A percentile compares a stretch with the other conserved stretches of the same genome.
Evolutionary conservation across 2,797 vertebrate species (phyloP).

Genomic region (Leuciscus waleckii): DNA sequence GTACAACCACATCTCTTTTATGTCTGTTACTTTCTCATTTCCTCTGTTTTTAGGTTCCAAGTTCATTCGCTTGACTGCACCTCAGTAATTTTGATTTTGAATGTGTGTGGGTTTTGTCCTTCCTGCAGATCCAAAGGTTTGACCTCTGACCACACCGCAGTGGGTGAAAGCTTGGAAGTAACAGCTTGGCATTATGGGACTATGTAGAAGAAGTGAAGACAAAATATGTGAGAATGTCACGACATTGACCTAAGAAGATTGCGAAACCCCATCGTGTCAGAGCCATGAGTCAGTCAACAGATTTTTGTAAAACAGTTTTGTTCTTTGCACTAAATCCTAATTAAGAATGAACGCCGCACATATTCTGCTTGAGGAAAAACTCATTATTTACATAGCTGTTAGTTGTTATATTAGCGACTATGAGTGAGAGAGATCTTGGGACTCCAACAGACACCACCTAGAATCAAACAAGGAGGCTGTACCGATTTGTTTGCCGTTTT

Average conservation of each 20-base stretch:
- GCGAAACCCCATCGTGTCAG: constrained; percentile 6
- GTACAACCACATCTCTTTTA: constrained; percentile 62
- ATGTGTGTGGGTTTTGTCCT: constrained; percentile 66
- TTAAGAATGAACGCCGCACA: neutral
- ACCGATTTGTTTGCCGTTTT: neutral
- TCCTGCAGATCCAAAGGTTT: constrained; percentile 65
- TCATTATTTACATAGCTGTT: neutral
- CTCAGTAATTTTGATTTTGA: constrained; percentile 68
- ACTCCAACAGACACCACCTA: constrained; percentile 1
- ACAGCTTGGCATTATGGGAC: constrained; percentile 32
- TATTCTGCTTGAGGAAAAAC: neutral
- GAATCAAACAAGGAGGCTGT: constrained; percentile 19
- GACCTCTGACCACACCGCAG: constrained; percentile 67
- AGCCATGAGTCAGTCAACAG: constrained; percentile 5
- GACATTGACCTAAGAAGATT: constrained; percentile 1
- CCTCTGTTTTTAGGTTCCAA: constrained; percentile 60
- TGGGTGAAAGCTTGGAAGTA: constrained; percentile 9
- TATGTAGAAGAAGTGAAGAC: neutral
- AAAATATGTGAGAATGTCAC: constrained; percentile 11
- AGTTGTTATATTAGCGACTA: neutral
- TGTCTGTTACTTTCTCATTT: constrained; percentile 66
- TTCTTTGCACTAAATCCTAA: neutral
- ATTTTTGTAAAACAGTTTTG: neutral
- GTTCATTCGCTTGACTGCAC: constrained; percentile 68
- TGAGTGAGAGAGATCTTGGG: constrained; percentile 15